Evolutionary conservation across 2,113 vertebrate genomes (phyloP), one percentile per base, ranked within the genome.

Genomic region (Monarcha castaneiventris): DNA sequence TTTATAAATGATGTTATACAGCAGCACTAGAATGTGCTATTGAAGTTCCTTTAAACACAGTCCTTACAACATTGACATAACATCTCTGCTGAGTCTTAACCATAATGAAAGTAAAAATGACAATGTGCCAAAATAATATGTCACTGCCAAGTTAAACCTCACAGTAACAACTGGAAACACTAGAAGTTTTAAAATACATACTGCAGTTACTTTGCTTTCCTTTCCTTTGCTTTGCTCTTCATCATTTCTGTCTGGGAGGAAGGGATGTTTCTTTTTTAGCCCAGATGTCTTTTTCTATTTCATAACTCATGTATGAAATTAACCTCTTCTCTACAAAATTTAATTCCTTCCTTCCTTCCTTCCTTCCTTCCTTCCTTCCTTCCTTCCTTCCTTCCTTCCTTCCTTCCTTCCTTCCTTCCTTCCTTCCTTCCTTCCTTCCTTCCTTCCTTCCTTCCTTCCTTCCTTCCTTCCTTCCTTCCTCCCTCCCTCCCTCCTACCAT

Each of bases 61-160:
- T 81, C 56, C 68, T 85, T 85, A 80, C 33, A 83, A 25, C 62
- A 74, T 1, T 80, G 66, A 56, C 18, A 68, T 43, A 93, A 59
- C 39, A 87, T 56, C 77, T 91, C 75, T 54, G 29, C 30, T 77
- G 67, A 85, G 48, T 69, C 81, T 79, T 85, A 90, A 77, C 71
- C 25, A 52, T 77, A 86, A 93, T 77, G 59, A 94, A 94, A 91
- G 78, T 37, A 90, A 89, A 90, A 94, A 84, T 90, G 59, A 93
- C 84, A 93, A 49, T 72, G 37, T 91, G 48, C 54, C 74, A 85
- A 92, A 96, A 91, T 83, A 91, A 89, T 87, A 80, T 84, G 72
- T 80, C 75, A 89, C 37, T 89, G 59, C 62, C 52, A 94, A 55
- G 16, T 82, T 88, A 94, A 94, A 86, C 35, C 35, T 87, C 54